Percentiles rank a stretch among this genome's conserved stretches.
Evolutionary conservation across 2,113 vertebrate species (phyloP).

Genomic region (Antechinus flavipes): DNA sequence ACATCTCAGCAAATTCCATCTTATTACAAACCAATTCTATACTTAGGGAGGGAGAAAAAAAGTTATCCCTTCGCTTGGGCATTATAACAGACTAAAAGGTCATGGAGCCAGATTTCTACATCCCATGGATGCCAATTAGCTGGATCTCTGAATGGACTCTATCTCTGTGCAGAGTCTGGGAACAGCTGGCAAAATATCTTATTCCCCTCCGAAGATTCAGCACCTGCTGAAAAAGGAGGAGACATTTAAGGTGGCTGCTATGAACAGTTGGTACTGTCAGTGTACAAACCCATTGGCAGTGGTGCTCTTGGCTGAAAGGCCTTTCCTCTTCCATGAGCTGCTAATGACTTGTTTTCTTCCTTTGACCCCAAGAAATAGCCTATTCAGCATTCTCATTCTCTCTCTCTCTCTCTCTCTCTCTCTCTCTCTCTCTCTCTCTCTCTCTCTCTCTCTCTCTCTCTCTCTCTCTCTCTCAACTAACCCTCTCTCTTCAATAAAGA

Average conservation of each 20-base stretch:
- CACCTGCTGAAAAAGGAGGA: conserved; percentile 60
- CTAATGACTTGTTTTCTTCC: conserved; percentile 65
- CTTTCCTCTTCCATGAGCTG: not conserved
- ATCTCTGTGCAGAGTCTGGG: conserved; percentile 23
- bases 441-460: not conserved
- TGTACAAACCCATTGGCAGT: not conserved
- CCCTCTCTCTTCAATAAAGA: not conserved
- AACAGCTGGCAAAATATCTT: conserved; percentile 9
- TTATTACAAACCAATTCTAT: not conserved
- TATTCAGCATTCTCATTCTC: not conserved
- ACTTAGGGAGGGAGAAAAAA: not conserved
- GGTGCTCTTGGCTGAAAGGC: conserved; percentile 61
- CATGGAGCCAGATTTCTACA: not conserved
- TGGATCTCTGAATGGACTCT: accelerated
- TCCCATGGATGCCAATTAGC: conserved; percentile 25
- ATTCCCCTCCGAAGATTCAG: conserved; percentile 38
- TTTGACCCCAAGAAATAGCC: conserved; percentile 7
- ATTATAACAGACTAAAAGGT: not conserved
- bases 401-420: not conserved
- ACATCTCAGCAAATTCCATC: not conserved
- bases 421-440: not conserved
- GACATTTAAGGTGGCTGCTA: not conserved
- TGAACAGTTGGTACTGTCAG: not conserved
- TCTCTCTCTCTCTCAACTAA: not conserved
- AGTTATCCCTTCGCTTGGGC: not conserved